Percentiles rank a stretch among this genome's conserved stretches.
phyloP scores from a whole-genome alignment of 2,888 invertebrate genomes.

The Adelphocoris suturalis region DNA sequence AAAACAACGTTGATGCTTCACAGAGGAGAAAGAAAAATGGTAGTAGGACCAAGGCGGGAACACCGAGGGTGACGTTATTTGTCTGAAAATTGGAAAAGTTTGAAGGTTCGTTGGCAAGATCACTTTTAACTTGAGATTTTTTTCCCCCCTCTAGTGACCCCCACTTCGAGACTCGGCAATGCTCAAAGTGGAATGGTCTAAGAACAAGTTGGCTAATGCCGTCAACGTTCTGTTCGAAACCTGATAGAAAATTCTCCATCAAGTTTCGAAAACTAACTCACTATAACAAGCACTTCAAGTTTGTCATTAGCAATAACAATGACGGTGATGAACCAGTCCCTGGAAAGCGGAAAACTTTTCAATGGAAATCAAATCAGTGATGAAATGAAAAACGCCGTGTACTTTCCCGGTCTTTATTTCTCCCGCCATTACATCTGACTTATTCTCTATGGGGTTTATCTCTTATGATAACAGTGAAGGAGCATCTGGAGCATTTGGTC shows the following conservation, averaged over 20 bases:
- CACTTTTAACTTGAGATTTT: neutral
- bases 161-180: neutral
- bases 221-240: neutral
- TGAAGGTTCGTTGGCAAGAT: slow-evolving; percentile 6
- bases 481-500: no score
- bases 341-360: no score
- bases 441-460: no score
- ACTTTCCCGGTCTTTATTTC: no score
- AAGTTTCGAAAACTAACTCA: no score
- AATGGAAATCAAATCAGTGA: no score
- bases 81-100: slow-evolving; percentile 51
- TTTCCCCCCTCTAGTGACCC: neutral
- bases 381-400: no score
- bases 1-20: neutral
- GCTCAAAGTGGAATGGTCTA: neutral
- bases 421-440: no score
- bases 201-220: neutral
- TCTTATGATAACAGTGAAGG: no score
- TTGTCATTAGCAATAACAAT: no score
- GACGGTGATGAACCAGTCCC: no score
- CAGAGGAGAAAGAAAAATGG: neutral
- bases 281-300: no score
- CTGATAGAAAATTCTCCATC: neutral
- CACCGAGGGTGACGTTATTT: slow-evolving; percentile 10
- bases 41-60: neutral